Evolutionary conservation across 2,113 vertebrate species (phyloP).

Genomic region (Bagarius yarrelli): DNA sequence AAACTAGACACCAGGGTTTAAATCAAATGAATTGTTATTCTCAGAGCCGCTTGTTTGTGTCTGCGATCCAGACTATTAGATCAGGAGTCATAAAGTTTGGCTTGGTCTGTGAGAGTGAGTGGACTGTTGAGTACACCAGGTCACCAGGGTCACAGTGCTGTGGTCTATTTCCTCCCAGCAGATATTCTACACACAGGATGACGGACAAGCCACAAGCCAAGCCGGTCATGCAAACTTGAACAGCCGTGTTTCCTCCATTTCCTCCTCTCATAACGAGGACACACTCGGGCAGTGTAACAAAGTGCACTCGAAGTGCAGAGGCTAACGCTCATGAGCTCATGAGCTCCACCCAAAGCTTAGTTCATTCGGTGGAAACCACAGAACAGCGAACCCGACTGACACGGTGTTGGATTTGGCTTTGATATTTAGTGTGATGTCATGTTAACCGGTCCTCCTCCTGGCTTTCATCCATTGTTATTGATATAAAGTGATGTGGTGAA

Average conservation of each 20-base stretch:
- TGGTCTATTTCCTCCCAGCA: slow-evolving; percentile 29
- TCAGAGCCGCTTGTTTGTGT: slow-evolving; percentile 12
- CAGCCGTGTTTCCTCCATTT: slow-evolving; percentile 45
- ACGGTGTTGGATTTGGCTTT: not conserved
- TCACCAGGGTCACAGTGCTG: slow-evolving; percentile 13
- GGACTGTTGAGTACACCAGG: not conserved
- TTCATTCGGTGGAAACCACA: slow-evolving; percentile 13
- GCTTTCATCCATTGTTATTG: slow-evolving; percentile 10
- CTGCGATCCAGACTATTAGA: slow-evolving; percentile 6
- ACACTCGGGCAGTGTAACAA: slow-evolving; percentile 4
- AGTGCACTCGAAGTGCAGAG: not conserved
- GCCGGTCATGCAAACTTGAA: slow-evolving; percentile 19
- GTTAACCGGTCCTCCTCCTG: not conserved
- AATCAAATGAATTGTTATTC: not conserved
- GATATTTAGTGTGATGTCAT: not conserved
- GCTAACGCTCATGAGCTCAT: not conserved
- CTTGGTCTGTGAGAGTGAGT: slow-evolving; percentile 10
- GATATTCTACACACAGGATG: slow-evolving; percentile 29
- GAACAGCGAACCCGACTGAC: not conserved
- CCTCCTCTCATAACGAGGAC: slow-evolving; percentile 12
- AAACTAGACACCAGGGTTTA: not conserved
- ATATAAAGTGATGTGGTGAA: not conserved
- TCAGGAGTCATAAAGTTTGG: slow-evolving; percentile 28
- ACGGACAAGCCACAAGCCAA: slow-evolving; percentile 4
- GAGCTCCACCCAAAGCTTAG: slow-evolving; percentile 10